Base-by-base conservation (phyloP, 2,113 vertebrate genomes). In the Guaruba guarouba region DNA sequence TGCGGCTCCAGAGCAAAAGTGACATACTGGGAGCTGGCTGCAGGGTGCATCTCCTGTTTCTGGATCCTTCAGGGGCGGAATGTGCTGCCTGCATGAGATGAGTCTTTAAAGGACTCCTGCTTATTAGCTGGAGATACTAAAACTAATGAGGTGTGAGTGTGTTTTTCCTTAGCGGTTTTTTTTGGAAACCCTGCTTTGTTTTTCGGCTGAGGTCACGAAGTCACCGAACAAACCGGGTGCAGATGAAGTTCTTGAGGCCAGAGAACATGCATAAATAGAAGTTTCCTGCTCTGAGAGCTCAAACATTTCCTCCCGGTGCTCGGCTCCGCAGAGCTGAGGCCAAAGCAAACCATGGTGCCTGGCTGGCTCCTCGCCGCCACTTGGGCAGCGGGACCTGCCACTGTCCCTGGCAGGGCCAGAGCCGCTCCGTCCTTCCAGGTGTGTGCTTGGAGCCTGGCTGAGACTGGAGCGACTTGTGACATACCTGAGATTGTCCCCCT, bases 211-310 rank as follows among this genome's bases (percentile, higher is more conserved):
- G 96, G 96, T 97, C 95, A 96, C 13, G 6, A 93, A 97, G 95
- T 96, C 93, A 95, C 74, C 10, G 9, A 93, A 82, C 61, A 83
- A 97, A 95, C 79, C 13, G 91, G 88, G 88, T 94, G 71, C 94
- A 95, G 85, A 97, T 92, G 96, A 94, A 97, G 92, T 96, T 97
- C 91, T 95, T 51, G 91, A 94, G 95, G 88, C 95, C 13, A 46
- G 93, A 93, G 96, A 96, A 96, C 81, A 88, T 61, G 93, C 87
- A 89, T 93, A 97, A 97, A 97, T 97, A 96, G 91, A 95, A 94
- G 82, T 90, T 97, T 97, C 96, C 96, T 97, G 96, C 92, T 95
- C 74, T 1, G 41, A 94, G 92, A 95, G 77, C 92, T 96, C 85
- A 95, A 93, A 96, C 85, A 89, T 95, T 97, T 97, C 97, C 96